Evolutionary conservation across 1,140 invertebrate genomes (phyloP), one percentile per base, ranked within the genome.

Genomic region (Papilio polytes): DNA sequence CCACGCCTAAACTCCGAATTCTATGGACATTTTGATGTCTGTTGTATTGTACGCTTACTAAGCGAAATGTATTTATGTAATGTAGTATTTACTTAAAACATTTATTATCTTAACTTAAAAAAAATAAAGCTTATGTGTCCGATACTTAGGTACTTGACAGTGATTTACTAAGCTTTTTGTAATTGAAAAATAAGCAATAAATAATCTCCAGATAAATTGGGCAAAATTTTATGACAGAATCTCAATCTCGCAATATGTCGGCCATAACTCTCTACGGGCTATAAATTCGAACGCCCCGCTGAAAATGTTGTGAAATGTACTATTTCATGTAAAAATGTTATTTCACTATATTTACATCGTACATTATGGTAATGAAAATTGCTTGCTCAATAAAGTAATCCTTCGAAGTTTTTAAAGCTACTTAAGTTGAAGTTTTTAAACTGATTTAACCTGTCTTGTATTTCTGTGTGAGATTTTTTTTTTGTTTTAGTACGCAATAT

Each of bases 241-340:
- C 63, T 70, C 26, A 31, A 70, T 70, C 63, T 31, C 26, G 63
- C 63, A 70, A 70, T 70, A 70, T 70, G 63, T 70, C 63, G 26
- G 63, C 63, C 26, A 70, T 31, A 70, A 70, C 63, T 70, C 26
- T 36, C 63, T 70, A 70, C 26, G 63, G 26, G 26, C 63, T 36
- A 36, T 70, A 36, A 70, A 70, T 70, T 36, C 26, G 12, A 36
- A 31, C 10, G 22, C 63, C 4, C 63, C 63, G 26, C 26, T 18
- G 63, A 31, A 36, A 70, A 36, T 70, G 26, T 70, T 63, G 59
- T 63, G 59, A 70, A 70, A 70, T 70, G 6, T 70, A 70, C 26
- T 31, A 70, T 31, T 31, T 31, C 1, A 26, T 70, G 22, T 13
- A 70, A 36, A 70, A 7, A 31, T 36, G 15, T 70, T 31, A 8